These are phyloP conservation scores for Hirtodrosophila confusa DNA, from an alignment of 2,888 invertebrate genomes.

Conservation along the genomic window DNA sequence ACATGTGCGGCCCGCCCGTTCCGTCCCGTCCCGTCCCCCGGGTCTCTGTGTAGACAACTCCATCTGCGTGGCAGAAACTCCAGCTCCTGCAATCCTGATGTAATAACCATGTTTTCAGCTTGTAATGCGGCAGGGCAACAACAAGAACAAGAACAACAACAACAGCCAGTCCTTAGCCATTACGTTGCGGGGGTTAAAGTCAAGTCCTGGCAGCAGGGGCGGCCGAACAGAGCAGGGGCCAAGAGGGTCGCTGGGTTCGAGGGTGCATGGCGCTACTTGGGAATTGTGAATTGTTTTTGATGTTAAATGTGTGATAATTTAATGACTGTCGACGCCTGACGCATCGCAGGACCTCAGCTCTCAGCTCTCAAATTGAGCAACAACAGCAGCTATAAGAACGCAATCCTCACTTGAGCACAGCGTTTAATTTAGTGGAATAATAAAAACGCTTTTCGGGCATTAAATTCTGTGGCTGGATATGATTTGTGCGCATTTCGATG, in stretches of 20 bases:
- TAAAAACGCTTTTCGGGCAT: conserved; percentile 76
- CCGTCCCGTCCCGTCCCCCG: conserved; percentile 9
- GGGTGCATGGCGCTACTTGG: conserved; percentile 53
- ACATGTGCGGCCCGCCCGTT: conserved; percentile 55
- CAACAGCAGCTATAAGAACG: conserved; percentile 17
- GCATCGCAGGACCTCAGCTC: conserved; percentile 44
- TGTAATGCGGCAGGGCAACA: conserved; percentile 81
- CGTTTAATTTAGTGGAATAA: conserved; percentile 81
- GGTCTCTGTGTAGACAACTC: conserved; percentile 26
- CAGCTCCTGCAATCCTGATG: conserved; percentile 71
- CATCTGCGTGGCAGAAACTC: conserved; percentile 44
- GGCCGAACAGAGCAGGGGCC: conserved; percentile 18
- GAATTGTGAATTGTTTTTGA: conserved; percentile 82
- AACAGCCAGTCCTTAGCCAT: conserved; percentile 38
- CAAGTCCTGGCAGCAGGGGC: conserved; percentile 41
- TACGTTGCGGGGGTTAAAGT: conserved; percentile 70
- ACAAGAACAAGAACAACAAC: conserved; percentile 26
- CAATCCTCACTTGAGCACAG: conserved; percentile 58
- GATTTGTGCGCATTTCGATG: conserved; percentile 78
- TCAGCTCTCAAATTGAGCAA: conserved; percentile 40
- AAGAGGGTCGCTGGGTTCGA: conserved; percentile 36
- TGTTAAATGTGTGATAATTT: conserved; percentile 84
- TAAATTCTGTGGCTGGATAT: conserved; percentile 68
- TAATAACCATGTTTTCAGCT: conserved; percentile 83
- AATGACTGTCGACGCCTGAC: conserved; percentile 82